These are phyloP conservation scores for Metridium senile DNA, from an alignment of 92 coral and sea anemone species.

Conservation along the genomic window DNA sequence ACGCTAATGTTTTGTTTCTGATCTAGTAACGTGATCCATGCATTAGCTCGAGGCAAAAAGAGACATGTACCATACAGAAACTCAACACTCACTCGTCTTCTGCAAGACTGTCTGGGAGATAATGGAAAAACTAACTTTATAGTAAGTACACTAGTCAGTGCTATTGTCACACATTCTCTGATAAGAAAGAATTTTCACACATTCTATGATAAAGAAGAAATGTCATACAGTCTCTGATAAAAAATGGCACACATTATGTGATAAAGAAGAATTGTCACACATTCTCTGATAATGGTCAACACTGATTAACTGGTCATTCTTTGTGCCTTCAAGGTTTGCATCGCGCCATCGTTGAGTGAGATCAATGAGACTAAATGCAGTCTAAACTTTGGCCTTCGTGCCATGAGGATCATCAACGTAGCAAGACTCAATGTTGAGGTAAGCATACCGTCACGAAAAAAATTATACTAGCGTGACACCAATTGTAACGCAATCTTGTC, in stretches of 20 bases:
- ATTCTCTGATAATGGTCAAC: background rate
- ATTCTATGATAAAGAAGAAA: background rate
- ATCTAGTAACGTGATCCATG: slow-evolving; percentile 84
- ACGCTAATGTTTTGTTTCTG: too few species aligned
- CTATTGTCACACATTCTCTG: too few species aligned
- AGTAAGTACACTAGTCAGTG: slow-evolving; percentile 43
- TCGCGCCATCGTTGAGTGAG: slow-evolving; percentile 83
- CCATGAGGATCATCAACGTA: slow-evolving; percentile 90
- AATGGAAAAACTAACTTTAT: slow-evolving; percentile 88
- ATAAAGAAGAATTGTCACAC: too few species aligned
- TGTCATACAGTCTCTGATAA: background rate
- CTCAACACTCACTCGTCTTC: slow-evolving; percentile 84
- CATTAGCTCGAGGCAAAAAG: slow-evolving; percentile 86
- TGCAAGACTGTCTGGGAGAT: slow-evolving; percentile 90
- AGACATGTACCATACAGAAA: slow-evolving; percentile 91
- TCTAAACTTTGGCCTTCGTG: slow-evolving; percentile 85
- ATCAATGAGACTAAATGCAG: slow-evolving; percentile 92
- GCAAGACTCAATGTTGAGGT: slow-evolving; percentile 90
- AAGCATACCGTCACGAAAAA: slow-evolving; percentile 3
- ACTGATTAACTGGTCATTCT: too few species aligned
- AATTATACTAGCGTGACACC: background rate
- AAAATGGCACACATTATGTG: too few species aligned
- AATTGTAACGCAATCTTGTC: background rate
- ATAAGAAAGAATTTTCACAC: too few species aligned
- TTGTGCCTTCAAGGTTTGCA: slow-evolving; percentile 65